These are phyloP conservation scores for Apotomis turbidana DNA, from an alignment of 2,888 invertebrate species.

Conservation along the genomic window DNA sequence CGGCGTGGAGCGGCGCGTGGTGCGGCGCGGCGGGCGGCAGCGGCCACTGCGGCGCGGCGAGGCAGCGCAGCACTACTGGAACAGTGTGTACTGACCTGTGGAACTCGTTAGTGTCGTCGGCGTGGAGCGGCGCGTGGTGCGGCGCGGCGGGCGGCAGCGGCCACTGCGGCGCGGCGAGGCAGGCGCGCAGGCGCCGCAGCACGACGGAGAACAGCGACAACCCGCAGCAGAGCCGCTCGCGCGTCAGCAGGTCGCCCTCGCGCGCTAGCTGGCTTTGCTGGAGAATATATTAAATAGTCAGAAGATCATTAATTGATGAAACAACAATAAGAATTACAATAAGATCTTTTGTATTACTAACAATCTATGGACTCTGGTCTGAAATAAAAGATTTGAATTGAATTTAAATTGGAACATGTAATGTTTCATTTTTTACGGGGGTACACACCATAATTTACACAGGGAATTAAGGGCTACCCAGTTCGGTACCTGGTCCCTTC, in stretches of 20 bases:
- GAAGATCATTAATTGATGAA: no score
- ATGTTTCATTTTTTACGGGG: no score
- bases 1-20: constrained; percentile 89
- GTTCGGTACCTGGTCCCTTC: no score
- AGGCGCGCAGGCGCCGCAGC: constrained; percentile 92
- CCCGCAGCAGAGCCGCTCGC: constrained; percentile 98
- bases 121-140: constrained; percentile 96
- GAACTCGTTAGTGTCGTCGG: constrained; percentile 98
- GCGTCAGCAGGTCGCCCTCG: constrained; percentile 97
- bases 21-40: no score
- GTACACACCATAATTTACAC: no score
- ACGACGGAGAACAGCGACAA: constrained; percentile 98
- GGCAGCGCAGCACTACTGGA: background rate
- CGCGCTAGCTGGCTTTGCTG: constrained; percentile 97
- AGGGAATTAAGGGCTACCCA: no score
- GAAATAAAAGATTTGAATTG: no score
- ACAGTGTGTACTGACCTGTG: constrained; percentile 73
- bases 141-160: constrained; percentile 95
- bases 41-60: constrained; percentile 64
- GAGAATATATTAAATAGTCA: constrained; percentile 39
- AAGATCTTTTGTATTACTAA: no score
- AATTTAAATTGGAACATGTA: no score
- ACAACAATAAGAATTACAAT: no score
- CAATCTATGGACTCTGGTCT: no score
- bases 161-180: constrained; percentile 96